Base-by-base conservation (phyloP, 2,113 vertebrate species). In the Entelurus aequoreus region DNA sequence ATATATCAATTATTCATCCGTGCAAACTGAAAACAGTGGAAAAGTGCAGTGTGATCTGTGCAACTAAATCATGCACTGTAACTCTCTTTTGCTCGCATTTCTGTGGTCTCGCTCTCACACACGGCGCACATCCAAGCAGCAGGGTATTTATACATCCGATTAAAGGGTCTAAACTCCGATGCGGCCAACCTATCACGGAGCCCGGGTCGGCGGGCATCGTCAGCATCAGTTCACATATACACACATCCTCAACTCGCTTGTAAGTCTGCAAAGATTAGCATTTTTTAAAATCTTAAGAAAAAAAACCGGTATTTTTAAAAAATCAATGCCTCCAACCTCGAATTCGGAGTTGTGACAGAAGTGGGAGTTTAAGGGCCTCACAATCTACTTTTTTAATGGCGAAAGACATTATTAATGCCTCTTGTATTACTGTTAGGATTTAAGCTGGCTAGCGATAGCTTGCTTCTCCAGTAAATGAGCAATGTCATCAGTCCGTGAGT, bases 141-240 rank as follows among this genome's bases (percentile, higher is more conserved):
- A 48, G 65, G 68, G 51, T 78, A 71, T 78, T 73, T 76, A 79
- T 77, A 72, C 63, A 68, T 60, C 60, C 64, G 79, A 72, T 82
- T 86, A 77, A 70, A 75, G 75, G 28, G 63, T 80, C 65, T 79
- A 77, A 82, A 76, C 75, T 71, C 71, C 57, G 19, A 75, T 71
- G 55, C 48, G 68, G 54, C 63, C 68, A 48, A 47, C 73, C 62
- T 57, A 77, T 79, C 71, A 53, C 52, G 66, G 62, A 37, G 40
- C 64, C 63, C 7, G 0, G 62, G 59, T 19, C 19, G 35, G 40
- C 15, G 7, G 62, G 15, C 37, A 72, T 78, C 73, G 66, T 61
- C 60, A 12, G 4, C 6, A 11, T 44, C 55, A 16, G 50, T 65
- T 68, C 49, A 71, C 66, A 56, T 6, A n/a, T 48, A 63, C 42